Percentiles rank a stretch among this genome's conserved stretches.
Conservation (phyloP, 1,140 invertebrate genomes). For the Triops cancriformis region DNA sequence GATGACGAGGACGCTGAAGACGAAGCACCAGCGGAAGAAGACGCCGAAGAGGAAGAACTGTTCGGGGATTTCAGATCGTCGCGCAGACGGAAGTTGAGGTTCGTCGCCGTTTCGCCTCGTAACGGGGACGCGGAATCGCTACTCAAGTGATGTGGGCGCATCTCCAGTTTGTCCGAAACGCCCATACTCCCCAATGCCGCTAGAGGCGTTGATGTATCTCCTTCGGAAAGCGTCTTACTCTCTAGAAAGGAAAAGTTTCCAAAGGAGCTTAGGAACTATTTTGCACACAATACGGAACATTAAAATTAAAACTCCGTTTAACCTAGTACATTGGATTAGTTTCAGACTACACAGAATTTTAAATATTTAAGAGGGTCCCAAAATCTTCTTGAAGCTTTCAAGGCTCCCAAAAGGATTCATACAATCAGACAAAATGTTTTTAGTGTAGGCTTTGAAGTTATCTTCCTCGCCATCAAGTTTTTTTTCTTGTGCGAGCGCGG, state of each 20-base stretch:
- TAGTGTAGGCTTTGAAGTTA: background rate
- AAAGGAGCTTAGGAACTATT: no score
- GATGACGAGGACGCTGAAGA: background rate
- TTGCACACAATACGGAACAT: no score
- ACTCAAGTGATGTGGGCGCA: background rate
- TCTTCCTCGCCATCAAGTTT: background rate
- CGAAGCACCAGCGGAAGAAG: background rate
- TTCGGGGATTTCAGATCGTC: conserved; percentile 15
- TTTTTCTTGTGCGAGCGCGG: background rate
- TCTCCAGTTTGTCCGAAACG: conserved; percentile 24
- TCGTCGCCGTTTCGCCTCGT: conserved; percentile 20
- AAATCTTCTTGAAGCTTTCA: background rate
- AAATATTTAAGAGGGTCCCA: no score
- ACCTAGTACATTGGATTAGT: no score
- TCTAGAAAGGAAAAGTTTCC: no score
- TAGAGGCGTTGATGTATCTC: no score
- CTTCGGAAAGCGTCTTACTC: no score
- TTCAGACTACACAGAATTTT: no score
- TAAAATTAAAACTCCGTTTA: no score
- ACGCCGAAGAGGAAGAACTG: background rate
- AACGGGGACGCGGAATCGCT: conserved; percentile 15
- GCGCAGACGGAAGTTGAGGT: conserved; percentile 23
- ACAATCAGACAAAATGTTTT: background rate
- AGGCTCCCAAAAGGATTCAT: background rate
- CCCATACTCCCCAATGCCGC: conserved; percentile 17